Evolutionary conservation across 1,140 invertebrate species (phyloP).

Genomic region (Drosophila parvula): DNA sequence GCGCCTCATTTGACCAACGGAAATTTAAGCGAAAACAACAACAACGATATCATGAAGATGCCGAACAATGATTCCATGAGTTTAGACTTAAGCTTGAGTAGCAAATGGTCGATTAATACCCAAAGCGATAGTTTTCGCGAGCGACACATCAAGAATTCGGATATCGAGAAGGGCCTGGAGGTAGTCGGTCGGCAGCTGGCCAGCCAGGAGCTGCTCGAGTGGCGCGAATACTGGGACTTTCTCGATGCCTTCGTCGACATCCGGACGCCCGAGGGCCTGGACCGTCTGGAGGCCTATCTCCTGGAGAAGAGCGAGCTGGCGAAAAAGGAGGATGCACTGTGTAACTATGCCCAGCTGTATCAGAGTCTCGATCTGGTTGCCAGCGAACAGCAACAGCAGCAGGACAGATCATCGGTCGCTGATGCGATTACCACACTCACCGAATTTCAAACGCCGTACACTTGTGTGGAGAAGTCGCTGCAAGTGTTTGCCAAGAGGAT

Average conservation of each 20-base stretch:
- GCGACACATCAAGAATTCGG: slow-evolving; percentile 87
- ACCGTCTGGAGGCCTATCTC: slow-evolving; percentile 90
- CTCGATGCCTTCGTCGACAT: slow-evolving; percentile 92
- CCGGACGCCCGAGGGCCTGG: slow-evolving; percentile 88
- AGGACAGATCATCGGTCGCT: slow-evolving; percentile 3
- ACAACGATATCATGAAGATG: background rate
- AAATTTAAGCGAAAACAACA: slow-evolving; percentile 31
- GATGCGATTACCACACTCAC: slow-evolving; percentile 1
- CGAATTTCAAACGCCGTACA: slow-evolving; percentile 82
- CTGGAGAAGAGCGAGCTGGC: slow-evolving; percentile 81
- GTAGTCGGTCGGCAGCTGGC: slow-evolving; percentile 91
- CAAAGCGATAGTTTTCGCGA: slow-evolving; percentile 68
- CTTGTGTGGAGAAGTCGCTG: slow-evolving; percentile 88
- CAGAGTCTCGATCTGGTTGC: slow-evolving; percentile 50
- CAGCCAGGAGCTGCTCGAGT: slow-evolving; percentile 89
- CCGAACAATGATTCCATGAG: background rate
- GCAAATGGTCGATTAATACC: slow-evolving; percentile 14
- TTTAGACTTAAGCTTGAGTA: slow-evolving; percentile 5
- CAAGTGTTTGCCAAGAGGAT: slow-evolving; percentile 88
- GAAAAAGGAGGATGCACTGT: slow-evolving; percentile 25
- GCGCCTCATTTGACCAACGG: slow-evolving; percentile 14
- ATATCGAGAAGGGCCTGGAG: slow-evolving; percentile 94
- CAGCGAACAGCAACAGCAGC: slow-evolving; percentile 12
- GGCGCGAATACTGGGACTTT: slow-evolving; percentile 97
- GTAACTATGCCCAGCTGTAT: slow-evolving; percentile 37